Conservation (phyloP, 1,140 invertebrate genomes). For the Pachypeltis micranthus region DNA sequence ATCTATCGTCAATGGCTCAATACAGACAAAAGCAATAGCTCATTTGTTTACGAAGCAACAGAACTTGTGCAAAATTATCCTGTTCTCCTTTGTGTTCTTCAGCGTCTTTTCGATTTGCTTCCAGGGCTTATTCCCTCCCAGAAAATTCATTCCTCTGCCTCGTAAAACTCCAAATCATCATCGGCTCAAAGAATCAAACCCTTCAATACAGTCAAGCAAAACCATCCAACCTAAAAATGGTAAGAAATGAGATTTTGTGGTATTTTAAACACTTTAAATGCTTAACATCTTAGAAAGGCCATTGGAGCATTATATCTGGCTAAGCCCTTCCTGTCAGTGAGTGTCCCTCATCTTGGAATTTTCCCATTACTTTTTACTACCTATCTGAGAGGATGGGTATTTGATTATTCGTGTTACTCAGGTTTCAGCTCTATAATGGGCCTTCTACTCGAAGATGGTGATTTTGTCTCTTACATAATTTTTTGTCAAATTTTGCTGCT, state of each 20-base stretch:
- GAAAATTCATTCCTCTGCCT: background rate
- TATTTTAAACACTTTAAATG: background rate
- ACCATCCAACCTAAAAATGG: background rate
- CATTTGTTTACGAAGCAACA: background rate
- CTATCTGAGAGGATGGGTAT: background rate
- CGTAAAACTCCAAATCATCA: background rate
- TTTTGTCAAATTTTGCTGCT: background rate
- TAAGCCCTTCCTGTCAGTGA: background rate
- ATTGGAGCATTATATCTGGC: background rate
- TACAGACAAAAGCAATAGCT: background rate
- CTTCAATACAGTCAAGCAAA: background rate
- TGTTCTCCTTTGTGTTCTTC: constrained; percentile 16
- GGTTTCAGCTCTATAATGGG: background rate
- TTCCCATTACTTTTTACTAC: background rate
- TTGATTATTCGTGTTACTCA: background rate
- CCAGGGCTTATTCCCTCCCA: background rate
- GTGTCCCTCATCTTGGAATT: background rate
- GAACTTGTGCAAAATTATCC: constrained; percentile 3
- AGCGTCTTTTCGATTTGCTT: constrained; percentile 29
- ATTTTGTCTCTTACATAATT: background rate
- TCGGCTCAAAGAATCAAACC: no score
- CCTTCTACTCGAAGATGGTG: background rate
- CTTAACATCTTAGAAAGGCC: background rate
- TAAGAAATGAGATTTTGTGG: background rate
- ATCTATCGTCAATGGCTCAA: background rate